Evolutionary conservation across 2,797 vertebrate genomes (phyloP).

Genomic region (Liparis tanakae): DNA sequence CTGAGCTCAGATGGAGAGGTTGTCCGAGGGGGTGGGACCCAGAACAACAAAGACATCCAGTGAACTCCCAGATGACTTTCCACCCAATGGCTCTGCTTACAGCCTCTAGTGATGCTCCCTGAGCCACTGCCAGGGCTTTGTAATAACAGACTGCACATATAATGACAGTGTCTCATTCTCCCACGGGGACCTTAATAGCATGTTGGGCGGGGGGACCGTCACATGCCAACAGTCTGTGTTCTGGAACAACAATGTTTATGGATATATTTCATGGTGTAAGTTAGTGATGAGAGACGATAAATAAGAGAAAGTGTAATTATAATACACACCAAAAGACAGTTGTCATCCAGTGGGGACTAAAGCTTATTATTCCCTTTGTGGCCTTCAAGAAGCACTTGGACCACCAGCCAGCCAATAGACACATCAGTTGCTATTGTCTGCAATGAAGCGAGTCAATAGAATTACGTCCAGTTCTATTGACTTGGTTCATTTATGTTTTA

Average conservation of each 20-base stretch:
- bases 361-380: too few species aligned
- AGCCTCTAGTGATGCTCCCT: neutral
- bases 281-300: neutral
- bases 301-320: neutral
- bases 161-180: conserved; percentile 49
- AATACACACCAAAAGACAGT: neutral
- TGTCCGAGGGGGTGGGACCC: conserved; percentile 22
- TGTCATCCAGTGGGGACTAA: neutral
- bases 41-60: neutral
- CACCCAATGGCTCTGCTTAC: too few species aligned
- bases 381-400: too few species aligned
- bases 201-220: conserved; percentile 11
- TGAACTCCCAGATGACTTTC: neutral
- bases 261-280: neutral
- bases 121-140: neutral
- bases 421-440: too few species aligned
- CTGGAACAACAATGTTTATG: neutral
- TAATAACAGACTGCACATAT: conserved; percentile 51
- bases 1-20: conserved; percentile 61
- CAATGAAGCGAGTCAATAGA: too few species aligned
- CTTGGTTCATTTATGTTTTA: too few species aligned
- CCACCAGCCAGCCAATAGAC: too few species aligned
- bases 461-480: too few species aligned
- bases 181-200: conserved; percentile 30
- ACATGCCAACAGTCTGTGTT: conserved; percentile 3